phyloP scores from a whole-genome alignment of 2,888 invertebrate species.

The Erannis defoliaria region DNA sequence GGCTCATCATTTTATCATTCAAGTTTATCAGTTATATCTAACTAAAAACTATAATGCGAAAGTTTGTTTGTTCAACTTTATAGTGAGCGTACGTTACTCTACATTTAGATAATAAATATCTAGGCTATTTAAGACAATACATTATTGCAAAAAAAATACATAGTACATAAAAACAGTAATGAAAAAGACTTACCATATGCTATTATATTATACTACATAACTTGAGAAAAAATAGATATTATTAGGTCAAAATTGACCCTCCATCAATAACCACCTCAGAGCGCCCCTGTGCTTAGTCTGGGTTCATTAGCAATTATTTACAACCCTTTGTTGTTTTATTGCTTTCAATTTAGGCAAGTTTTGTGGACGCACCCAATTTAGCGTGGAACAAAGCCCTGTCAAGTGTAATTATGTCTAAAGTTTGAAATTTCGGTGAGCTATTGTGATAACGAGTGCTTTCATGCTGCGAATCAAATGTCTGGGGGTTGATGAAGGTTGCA shows the following conservation, averaged over 20 bases:
- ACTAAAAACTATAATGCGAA: background rate
- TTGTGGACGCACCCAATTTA: slow-evolving; percentile 41
- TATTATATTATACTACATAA: too few species aligned
- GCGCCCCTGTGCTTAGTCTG: slow-evolving; percentile 15
- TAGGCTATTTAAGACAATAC: too few species aligned
- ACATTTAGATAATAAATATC: too few species aligned
- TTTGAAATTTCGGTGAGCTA: slow-evolving; percentile 28
- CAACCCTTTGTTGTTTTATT: slow-evolving; percentile 61
- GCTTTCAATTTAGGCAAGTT: slow-evolving; percentile 50
- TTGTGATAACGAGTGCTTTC: slow-evolving; percentile 26
- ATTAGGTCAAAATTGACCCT: slow-evolving; percentile 1
- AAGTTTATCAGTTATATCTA: too few species aligned
- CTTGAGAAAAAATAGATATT: background rate
- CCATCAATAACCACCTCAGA: slow-evolving; percentile 1
- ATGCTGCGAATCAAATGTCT: slow-evolving; percentile 23
- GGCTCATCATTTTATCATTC: too few species aligned
- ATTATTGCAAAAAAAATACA: too few species aligned
- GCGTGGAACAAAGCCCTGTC: slow-evolving; percentile 37
- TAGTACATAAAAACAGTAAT: too few species aligned
- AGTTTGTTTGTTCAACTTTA: background rate
- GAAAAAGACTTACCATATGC: too few species aligned
- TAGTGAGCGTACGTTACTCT: too few species aligned
- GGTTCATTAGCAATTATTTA: slow-evolving; percentile 68
- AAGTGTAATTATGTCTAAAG: slow-evolving; percentile 35
- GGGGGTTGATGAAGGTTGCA: slow-evolving; percentile 12